Evolutionary conservation across 2,797 vertebrate genomes (phyloP).

Genomic region (Sebastes melanostomus): DNA sequence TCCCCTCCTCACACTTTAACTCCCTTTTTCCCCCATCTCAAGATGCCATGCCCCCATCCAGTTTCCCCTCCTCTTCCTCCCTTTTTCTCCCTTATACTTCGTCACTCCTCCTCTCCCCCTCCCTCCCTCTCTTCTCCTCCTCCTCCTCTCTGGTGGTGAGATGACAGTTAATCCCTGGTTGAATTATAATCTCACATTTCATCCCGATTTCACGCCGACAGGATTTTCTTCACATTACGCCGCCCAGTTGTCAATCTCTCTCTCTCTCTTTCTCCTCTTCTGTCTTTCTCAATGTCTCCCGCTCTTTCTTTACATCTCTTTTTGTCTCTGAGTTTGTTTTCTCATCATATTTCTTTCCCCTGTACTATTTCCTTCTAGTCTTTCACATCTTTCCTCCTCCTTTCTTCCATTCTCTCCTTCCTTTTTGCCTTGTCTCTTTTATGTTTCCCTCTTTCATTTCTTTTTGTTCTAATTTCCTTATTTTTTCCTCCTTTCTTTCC

Average conservation of each 20-base stretch:
- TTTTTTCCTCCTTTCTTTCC: neutral
- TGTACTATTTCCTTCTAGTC: neutral
- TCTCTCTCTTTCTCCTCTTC: slow-evolving; percentile 61
- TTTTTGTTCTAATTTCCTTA: neutral
- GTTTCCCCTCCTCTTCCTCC: neutral
- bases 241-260: slow-evolving; percentile 84
- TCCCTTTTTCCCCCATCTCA: neutral
- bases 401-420: neutral
- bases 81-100: neutral
- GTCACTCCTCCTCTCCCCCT: slow-evolving; percentile 25
- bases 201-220: slow-evolving; percentile 91
- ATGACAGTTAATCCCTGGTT: slow-evolving; percentile 86
- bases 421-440: too few relatives aligned
- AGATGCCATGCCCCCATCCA: neutral
- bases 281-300: neutral
- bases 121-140: neutral
- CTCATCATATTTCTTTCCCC: neutral
- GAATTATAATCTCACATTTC: slow-evolving; percentile 95
- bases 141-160: slow-evolving; percentile 76
- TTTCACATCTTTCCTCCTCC: neutral
- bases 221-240: slow-evolving; percentile 87
- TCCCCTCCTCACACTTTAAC: neutral
- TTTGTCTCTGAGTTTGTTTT: neutral
- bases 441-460: neutral
- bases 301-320: neutral